Evolutionary conservation across 1,140 invertebrate genomes (phyloP), one percentile per base, ranked within the genome.

Genomic region (Rhagoletis zephyria): DNA sequence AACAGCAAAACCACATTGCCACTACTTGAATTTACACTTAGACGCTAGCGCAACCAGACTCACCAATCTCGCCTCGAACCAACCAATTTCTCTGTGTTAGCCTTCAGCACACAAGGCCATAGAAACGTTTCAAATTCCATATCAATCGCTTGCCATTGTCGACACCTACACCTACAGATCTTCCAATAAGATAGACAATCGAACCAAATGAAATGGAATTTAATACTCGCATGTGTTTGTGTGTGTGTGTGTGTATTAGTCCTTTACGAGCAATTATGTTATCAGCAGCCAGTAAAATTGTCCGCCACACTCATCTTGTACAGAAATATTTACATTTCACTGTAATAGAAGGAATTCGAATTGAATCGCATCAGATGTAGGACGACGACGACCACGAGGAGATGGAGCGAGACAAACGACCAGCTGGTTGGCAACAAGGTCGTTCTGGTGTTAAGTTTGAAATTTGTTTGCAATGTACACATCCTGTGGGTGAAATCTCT

Each of bases 1-100:
- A 74, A 74, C 12, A 74, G 40, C 40, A 19, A 81, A 81, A 30
- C 48, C 74, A 56, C 74, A 81, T 56, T 51, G 74, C 48, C 74
- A 56, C 16, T 81, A 81, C 51, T 81, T 81, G 74, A 81, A 56
- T 81, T 81, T 81, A 16, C 74, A 81, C 74, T 81, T 81, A 81
- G 9, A 81, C n/a, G 45, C 74, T 42, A 81, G 14, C 45, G 45
- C 74, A 7, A 51, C 14, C 74, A 77, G 30, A 30, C 45, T 48
- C 67, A 14, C 16, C 16, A 16, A 1, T 7, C 51, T 63, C 61
- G 7, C 12, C 12, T 16, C 16, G 45, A 48, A 77, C n/a, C 4
- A 14, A 77, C 40, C 42, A 51, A 81, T 19, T 81, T 16, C 56
- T 30, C 30, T 30, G 30, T 81, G 56, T 6, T 19, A 30, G 7